Conservation (phyloP, 2,888 invertebrate genomes). For the Neoscelio sp. region DNA sequence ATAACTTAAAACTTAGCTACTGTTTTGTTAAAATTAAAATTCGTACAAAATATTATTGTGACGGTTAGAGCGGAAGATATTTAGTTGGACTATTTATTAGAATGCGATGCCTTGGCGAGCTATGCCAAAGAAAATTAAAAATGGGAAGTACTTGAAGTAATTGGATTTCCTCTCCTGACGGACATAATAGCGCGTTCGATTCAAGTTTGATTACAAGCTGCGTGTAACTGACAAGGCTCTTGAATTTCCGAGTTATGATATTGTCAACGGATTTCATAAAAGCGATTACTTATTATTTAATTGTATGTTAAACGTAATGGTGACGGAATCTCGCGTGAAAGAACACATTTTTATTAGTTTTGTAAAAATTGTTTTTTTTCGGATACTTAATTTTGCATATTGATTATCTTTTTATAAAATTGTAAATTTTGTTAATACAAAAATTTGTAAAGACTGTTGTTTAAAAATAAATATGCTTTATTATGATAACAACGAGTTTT, state of each 20-base stretch:
- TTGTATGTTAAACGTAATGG: slow-evolving; percentile 17
- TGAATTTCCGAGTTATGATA: slow-evolving; percentile 49
- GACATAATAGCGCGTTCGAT: slow-evolving; percentile 62
- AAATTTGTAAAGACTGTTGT: too few relatives aligned
- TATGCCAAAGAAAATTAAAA: slow-evolving; percentile 55
- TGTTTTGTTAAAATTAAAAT: slow-evolving; percentile 3
- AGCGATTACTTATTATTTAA: slow-evolving; percentile 55
- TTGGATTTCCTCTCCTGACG: slow-evolving; percentile 61
- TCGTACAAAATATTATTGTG: slow-evolving; percentile 6
- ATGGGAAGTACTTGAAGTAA: slow-evolving; percentile 60
- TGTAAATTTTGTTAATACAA: too few relatives aligned
- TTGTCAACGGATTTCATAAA: slow-evolving; percentile 37
- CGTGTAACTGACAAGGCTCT: slow-evolving; percentile 67
- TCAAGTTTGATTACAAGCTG: slow-evolving; percentile 66
- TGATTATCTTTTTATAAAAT: too few relatives aligned
- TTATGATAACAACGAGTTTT: too few relatives aligned
- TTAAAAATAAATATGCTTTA: too few relatives aligned
- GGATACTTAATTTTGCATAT: too few relatives aligned
- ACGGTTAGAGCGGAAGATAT: slow-evolving; percentile 12
- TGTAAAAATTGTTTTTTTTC: too few relatives aligned
- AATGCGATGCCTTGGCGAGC: not conserved
- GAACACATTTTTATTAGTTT: not conserved
- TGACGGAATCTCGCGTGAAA: not conserved
- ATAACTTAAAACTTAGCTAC: not conserved
- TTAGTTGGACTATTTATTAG: slow-evolving; percentile 30